Base-by-base conservation (phyloP, 2,113 vertebrate species). In the Entelurus aequoreus region DNA sequence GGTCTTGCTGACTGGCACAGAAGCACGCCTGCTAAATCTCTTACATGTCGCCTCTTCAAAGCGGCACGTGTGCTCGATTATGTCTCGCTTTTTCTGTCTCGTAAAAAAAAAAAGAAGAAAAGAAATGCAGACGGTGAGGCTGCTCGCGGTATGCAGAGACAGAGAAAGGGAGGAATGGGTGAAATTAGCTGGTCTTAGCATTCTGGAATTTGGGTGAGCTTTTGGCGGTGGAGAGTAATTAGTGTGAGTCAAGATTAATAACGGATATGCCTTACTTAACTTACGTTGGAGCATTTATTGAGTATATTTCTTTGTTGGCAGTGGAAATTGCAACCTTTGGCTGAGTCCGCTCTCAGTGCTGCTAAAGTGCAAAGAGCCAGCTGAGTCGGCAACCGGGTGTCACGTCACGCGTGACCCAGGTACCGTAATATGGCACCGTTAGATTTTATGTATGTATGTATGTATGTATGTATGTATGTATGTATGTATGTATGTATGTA, bases 11-110 rank as follows among this genome's bases (percentile, higher is more conserved):
- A 64, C 72, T 84, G 84, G 80, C 76, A 82, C 60, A 71, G 77
- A 58, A 63, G 68, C 65, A 48, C 11, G 46, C 65, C 69, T 83
- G 54, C 82, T 85, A 86, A 88, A 82, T 82, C 82, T 70, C 79
- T 79, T 75, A 63, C 78, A 82, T 74, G 84, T 75, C 58, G 4
- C 60, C 60, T 57, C 80, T 82, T 89, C 80, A 86, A 85, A 87
- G 77, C 8, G 21, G 56, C 78, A 77, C 38, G 59, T 16, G 46
- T 48, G 56, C 52, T 69, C 53, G 74, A 76, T 76, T 76, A 71
- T 82, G 81, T 71, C 75, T 66, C 16, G 54, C 62, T 70, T 67
- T 50, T 76, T 78, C 69, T 75, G 68, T 78, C 74, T 72, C 67
- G 74, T 76, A 70, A 75, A 83, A 72, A 77, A 84, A 83, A 75